These are phyloP conservation scores for Perdita meconis DNA, from an alignment of 2,888 invertebrate genomes.

Conservation along the genomic window DNA sequence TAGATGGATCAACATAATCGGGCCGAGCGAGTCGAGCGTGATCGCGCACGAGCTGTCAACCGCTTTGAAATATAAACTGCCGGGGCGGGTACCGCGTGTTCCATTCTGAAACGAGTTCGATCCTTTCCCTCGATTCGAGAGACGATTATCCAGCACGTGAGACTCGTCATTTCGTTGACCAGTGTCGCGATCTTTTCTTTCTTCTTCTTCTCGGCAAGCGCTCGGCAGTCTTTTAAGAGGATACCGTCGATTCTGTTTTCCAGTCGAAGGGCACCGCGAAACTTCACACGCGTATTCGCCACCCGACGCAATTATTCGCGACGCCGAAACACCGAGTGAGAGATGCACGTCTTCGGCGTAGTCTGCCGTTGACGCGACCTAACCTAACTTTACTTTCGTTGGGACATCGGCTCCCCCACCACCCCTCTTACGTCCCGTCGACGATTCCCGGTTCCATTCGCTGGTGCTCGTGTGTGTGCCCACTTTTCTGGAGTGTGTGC, in stretches of 20 bases:
- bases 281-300: slow-evolving; percentile 46
- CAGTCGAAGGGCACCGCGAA: slow-evolving; percentile 39
- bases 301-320: slow-evolving; percentile 25
- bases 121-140: slow-evolving; percentile 18
- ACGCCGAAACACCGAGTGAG: slow-evolving; percentile 38
- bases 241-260: slow-evolving; percentile 40
- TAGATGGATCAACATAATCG: not conserved
- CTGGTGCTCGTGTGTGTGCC: slow-evolving; percentile 47
- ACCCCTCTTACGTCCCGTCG: slow-evolving; percentile 7
- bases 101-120: slow-evolving; percentile 21
- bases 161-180: slow-evolving; percentile 11
- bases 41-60: not conserved
- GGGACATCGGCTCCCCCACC: slow-evolving; percentile 52
- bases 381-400: slow-evolving; percentile 69
- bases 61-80: slow-evolving; percentile 20
- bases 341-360: slow-evolving; percentile 68
- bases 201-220: not conserved
- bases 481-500: slow-evolving; percentile 51
- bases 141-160: slow-evolving; percentile 40
- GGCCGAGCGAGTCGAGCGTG: not conserved
- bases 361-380: slow-evolving; percentile 73
- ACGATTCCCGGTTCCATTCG: not conserved
- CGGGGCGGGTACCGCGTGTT: slow-evolving; percentile 4
- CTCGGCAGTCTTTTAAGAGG: slow-evolving; percentile 33
- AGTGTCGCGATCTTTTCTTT: not conserved